Evolutionary conservation across 2,797 vertebrate species (phyloP).

Genomic region (Takifugu ocellatus): DNA sequence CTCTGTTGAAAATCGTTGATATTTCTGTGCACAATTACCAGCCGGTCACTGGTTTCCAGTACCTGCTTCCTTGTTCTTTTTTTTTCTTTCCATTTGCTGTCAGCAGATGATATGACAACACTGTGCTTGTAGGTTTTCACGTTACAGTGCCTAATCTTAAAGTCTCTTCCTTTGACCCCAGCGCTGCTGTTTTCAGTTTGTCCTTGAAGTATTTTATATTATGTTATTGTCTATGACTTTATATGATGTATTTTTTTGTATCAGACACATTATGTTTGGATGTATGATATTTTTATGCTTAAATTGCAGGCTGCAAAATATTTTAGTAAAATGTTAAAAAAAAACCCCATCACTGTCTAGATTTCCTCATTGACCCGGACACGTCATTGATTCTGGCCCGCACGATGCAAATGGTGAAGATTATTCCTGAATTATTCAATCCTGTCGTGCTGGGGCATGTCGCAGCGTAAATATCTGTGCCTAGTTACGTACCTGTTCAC

Average conservation of each 20-base stretch:
- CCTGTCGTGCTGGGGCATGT: constrained; percentile 46
- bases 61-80: too few species aligned
- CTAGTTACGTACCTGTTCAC: constrained; percentile 53
- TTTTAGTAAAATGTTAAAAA: constrained; percentile 50
- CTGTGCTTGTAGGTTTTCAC: constrained; percentile 8
- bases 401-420: constrained; percentile 7
- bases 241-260: constrained; percentile 43
- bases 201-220: constrained; percentile 37
- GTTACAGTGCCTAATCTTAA: constrained; percentile 5
- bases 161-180: constrained; percentile 12
- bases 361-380: constrained; percentile 10
- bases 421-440: constrained; percentile 28
- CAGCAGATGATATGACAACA: constrained; percentile 4
- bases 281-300: constrained; percentile 68
- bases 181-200: constrained; percentile 39
- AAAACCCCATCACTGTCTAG: background rate
- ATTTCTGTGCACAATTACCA: too few species aligned
- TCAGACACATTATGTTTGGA: constrained; percentile 52
- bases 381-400: background rate
- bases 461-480: constrained; percentile 41
- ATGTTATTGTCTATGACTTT: constrained; percentile 50
- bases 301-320: constrained; percentile 43
- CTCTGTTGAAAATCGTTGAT: background rate
- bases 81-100: background rate
- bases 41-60: too few species aligned